These are phyloP conservation scores for Netelia fuscicornis DNA, from an alignment of 2,888 invertebrate species.

Conservation along the genomic window DNA sequence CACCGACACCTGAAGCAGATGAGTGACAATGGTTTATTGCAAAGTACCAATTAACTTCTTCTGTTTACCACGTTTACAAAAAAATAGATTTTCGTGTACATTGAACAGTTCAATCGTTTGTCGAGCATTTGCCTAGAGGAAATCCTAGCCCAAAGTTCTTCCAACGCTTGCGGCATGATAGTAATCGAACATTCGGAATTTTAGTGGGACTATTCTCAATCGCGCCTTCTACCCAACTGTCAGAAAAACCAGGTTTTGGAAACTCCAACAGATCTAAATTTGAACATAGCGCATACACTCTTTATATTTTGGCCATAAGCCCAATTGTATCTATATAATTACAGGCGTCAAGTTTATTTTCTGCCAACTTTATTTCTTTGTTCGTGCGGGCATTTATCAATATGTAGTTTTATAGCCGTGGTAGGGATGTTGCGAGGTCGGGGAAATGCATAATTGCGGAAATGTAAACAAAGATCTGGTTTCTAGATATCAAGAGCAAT, in stretches of 20 bases:
- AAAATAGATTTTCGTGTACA: conserved; percentile 23
- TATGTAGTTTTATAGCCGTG: neutral
- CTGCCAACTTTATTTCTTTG: conserved; percentile 57
- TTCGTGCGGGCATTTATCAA: conserved; percentile 34
- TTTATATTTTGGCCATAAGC: conserved; percentile 67
- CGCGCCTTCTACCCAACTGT: conserved; percentile 47
- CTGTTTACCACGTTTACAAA: neutral
- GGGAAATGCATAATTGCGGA: neutral
- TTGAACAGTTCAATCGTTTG: conserved; percentile 45
- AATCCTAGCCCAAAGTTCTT: conserved; percentile 58
- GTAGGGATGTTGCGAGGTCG: neutral
- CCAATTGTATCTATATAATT: conserved; percentile 64
- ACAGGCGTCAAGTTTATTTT: conserved; percentile 47
- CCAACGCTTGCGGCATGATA: conserved; percentile 28
- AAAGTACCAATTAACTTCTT: neutral
- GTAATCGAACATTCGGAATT: neutral
- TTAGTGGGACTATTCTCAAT: neutral
- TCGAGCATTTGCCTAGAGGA: conserved; percentile 26
- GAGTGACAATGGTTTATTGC: neutral
- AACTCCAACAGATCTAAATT: conserved; percentile 67
- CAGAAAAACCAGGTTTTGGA: conserved; percentile 63
- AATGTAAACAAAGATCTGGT: neutral
- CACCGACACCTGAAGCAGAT: conserved; percentile 65
- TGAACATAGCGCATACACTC: conserved; percentile 55
- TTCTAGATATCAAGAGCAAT: too few relatives aligned